Percentiles rank a stretch among this genome's conserved stretches.
These are phyloP conservation scores for Silurus glanis DNA, from an alignment of 2,113 vertebrate genomes.

Conservation along the genomic window DNA sequence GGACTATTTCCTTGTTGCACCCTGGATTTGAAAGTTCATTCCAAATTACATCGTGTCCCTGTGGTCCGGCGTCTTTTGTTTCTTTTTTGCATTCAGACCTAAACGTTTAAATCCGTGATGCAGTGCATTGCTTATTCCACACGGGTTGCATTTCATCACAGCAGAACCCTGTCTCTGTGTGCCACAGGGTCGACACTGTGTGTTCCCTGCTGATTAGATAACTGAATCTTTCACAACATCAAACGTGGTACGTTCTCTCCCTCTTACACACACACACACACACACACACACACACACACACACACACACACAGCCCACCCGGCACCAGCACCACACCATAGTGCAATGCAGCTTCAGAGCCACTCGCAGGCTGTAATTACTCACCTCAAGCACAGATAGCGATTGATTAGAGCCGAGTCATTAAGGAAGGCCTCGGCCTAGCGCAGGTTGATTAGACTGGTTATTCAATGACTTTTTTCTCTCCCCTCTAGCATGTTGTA, in stretches of 20 bases:
- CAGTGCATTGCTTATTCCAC: background rate
- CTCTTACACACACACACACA: too few relatives aligned
- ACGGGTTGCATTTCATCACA: slow-evolving; percentile 45
- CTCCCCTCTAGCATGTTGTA: background rate
- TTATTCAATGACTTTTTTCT: slow-evolving; percentile 7
- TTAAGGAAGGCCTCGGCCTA: slow-evolving; percentile 16
- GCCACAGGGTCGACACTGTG: slow-evolving; percentile 39
- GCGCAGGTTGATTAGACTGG: slow-evolving; percentile 20
- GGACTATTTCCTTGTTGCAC: background rate
- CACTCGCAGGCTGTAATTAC: slow-evolving; percentile 38
- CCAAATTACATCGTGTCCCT: too few relatives aligned
- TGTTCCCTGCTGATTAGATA: slow-evolving; percentile 43
- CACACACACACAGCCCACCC: slow-evolving; percentile 36
- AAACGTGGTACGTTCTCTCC: slow-evolving; percentile 38
- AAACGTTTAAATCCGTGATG: background rate
- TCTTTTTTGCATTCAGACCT: background rate
- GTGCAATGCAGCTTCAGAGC: background rate
- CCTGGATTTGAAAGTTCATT: background rate
- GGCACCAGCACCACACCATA: slow-evolving; percentile 9
- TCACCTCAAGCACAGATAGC: slow-evolving; percentile 35
- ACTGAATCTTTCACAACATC: slow-evolving; percentile 49
- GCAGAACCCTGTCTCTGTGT: slow-evolving; percentile 1
- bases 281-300: too few relatives aligned
- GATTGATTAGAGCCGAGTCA: slow-evolving; percentile 47
- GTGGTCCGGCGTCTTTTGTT: background rate